phyloP scores from a whole-genome alignment of 1,140 invertebrate genomes.

The Dreissena rostriformis region DNA sequence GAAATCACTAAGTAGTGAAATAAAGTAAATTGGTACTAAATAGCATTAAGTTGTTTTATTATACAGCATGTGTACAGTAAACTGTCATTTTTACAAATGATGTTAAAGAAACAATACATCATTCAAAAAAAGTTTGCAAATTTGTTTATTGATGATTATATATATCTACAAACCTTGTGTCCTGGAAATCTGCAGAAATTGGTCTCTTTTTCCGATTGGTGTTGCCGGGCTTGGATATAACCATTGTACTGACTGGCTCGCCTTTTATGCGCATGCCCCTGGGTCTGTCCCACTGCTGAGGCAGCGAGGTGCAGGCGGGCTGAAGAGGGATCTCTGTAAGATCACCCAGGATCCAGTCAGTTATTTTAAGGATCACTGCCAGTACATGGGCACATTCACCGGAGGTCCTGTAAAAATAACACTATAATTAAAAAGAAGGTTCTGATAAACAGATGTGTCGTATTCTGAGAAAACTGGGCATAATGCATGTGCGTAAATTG shows the following conservation, averaged over 20 bases:
- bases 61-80: too few relatives aligned
- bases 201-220: conserved; percentile 20
- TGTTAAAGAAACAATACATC: too few relatives aligned
- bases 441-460: too few relatives aligned
- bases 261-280: not conserved
- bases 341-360: conserved; percentile 12
- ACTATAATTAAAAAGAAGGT: too few relatives aligned
- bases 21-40: too few relatives aligned
- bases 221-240: conserved; percentile 11
- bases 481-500: too few relatives aligned
- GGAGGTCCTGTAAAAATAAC: conserved; percentile 23
- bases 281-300: conserved; percentile 1
- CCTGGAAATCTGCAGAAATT: not conserved
- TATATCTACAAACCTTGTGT: conserved; percentile 24
- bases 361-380: conserved; percentile 8
- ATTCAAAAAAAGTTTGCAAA: too few relatives aligned
- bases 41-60: too few relatives aligned
- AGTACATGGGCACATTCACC: conserved; percentile 43
- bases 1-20: too few relatives aligned
- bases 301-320: not conserved
- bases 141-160: too few relatives aligned
- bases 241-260: conserved; percentile 18
- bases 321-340: not conserved
- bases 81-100: too few relatives aligned
- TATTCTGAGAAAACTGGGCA: too few relatives aligned